These are phyloP conservation scores for Megalops atlanticus DNA, from an alignment of 2,113 vertebrate genomes.

Conservation along the genomic window DNA sequence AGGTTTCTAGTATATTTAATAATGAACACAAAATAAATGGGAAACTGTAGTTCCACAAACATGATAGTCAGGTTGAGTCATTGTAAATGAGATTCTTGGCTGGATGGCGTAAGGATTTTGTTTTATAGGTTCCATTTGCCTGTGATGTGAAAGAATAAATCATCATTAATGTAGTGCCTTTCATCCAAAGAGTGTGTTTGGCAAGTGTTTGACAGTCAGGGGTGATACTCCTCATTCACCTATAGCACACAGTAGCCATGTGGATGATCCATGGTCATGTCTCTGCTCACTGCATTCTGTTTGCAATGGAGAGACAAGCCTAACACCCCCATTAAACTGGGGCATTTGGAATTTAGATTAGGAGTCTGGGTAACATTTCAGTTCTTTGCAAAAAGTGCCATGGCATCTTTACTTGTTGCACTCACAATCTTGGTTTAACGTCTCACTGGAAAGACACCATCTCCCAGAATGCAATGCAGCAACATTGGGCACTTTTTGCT, in stretches of 20 bases:
- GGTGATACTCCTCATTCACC: too few relatives aligned
- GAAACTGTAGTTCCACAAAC: not conserved
- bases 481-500: too few relatives aligned
- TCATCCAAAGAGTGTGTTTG: slow-evolving; percentile 3
- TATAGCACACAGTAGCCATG: too few relatives aligned
- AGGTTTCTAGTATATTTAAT: too few relatives aligned
- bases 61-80: not conserved
- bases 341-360: not conserved
- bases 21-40: not conserved
- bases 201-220: not conserved
- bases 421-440: not conserved
- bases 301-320: too few relatives aligned
- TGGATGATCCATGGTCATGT: too few relatives aligned
- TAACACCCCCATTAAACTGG: not conserved
- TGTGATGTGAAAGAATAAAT: not conserved
- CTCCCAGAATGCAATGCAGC: too few relatives aligned
- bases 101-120: not conserved
- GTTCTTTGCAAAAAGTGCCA: not conserved
- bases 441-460: not conserved
- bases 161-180: not conserved
- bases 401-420: not conserved
- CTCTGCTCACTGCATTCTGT: too few relatives aligned
- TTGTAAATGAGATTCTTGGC: not conserved
- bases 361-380: not conserved
- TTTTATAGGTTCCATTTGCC: not conserved